phyloP scores from a whole-genome alignment of 30 jellyfish, hydroid and myxozoan genomes.

The Turritopsis dohrnii region DNA sequence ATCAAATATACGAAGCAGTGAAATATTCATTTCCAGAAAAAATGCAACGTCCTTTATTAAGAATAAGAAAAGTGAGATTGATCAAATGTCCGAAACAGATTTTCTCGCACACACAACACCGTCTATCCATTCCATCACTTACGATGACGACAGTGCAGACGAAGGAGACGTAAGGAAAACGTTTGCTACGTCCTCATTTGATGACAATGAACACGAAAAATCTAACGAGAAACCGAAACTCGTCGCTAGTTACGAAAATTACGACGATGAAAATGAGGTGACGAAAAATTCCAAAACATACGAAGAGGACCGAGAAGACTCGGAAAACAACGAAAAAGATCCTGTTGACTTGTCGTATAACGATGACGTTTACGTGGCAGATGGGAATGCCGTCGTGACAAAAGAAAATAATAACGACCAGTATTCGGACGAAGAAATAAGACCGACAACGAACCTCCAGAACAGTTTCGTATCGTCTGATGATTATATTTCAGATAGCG shows the following conservation, averaged over 20 bases:
- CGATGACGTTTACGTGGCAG: conserved; percentile 11
- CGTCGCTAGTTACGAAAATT: background rate
- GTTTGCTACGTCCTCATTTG: background rate
- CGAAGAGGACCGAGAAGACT: background rate
- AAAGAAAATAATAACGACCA: background rate
- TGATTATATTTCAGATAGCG: background rate
- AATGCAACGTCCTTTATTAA: background rate
- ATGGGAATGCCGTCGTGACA: background rate
- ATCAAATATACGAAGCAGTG: background rate
- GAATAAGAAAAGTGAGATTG: background rate
- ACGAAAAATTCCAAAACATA: background rate
- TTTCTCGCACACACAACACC: background rate
- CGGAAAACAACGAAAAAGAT: background rate
- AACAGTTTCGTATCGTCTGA: background rate
- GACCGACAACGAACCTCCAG: background rate
- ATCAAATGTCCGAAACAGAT: background rate
- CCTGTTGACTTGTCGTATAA: conserved; percentile 13
- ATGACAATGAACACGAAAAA: background rate
- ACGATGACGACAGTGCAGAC: background rate
- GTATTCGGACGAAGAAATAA: background rate
- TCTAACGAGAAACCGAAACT: background rate
- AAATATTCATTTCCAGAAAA: background rate
- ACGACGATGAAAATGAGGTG: background rate
- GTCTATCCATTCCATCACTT: background rate
- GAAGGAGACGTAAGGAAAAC: background rate